These are phyloP conservation scores for Lacerta agilis DNA, from an alignment of 2,797 vertebrate species.

Conservation along the genomic window DNA sequence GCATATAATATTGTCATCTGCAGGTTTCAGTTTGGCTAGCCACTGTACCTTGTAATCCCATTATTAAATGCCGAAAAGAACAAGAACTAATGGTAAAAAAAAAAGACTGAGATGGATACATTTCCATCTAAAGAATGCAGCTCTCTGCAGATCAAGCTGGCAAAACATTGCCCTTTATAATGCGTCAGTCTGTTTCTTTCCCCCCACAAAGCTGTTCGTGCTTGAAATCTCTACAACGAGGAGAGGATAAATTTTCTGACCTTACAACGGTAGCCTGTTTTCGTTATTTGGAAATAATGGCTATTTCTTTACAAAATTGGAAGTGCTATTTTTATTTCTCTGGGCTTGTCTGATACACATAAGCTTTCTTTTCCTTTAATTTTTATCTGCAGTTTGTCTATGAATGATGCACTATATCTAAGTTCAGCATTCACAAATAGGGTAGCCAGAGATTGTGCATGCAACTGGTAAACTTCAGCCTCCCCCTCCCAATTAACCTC, in stretches of 20 bases:
- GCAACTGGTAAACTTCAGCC: too few relatives aligned
- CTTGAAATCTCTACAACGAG: neutral
- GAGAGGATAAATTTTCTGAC: neutral
- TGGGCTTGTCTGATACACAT: neutral
- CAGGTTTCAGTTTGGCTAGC: neutral
- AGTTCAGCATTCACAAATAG: too few relatives aligned
- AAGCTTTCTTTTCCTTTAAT: neutral
- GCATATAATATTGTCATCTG: neutral
- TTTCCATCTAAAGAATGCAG: neutral
- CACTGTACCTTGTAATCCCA: neutral
- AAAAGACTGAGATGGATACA: neutral
- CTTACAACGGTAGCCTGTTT: neutral
- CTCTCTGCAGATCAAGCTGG: neutral
- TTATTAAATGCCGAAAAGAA: neutral
- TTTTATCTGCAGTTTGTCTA: neutral
- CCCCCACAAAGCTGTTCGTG: neutral
- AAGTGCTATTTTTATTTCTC: neutral
- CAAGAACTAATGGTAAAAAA: neutral
- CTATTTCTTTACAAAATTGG: neutral
- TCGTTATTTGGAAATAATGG: neutral
- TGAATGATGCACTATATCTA: neutral
- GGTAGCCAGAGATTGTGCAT: too few relatives aligned
- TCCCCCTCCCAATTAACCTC: too few relatives aligned
- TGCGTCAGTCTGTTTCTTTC: neutral
- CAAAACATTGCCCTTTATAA: neutral